These are phyloP conservation scores for Leptinotarsa juncta DNA, from an alignment of 2,888 invertebrate genomes.

Conservation along the genomic window DNA sequence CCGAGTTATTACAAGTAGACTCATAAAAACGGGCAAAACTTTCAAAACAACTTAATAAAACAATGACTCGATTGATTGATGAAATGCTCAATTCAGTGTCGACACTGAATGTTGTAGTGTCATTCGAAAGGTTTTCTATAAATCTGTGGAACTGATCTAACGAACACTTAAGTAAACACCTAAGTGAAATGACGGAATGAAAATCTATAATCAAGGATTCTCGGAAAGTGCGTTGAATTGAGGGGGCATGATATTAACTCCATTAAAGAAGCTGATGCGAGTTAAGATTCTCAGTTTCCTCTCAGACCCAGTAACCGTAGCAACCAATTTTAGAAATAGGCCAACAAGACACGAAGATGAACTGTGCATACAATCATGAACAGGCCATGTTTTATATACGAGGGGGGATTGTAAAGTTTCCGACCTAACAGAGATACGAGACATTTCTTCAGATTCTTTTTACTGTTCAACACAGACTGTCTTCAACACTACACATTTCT, in stretches of 20 bases:
- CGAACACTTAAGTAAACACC: neutral
- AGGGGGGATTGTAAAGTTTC: neutral
- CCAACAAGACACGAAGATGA: neutral
- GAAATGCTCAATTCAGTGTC: too few species aligned
- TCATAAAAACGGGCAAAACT: too few species aligned
- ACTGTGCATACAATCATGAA: neutral
- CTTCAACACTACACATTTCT: too few species aligned
- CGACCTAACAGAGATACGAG: too few species aligned
- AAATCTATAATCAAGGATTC: slow-evolving; percentile 2
- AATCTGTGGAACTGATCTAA: too few species aligned
- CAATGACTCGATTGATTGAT: too few species aligned
- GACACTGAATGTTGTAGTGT: too few species aligned
- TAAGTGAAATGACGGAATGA: neutral
- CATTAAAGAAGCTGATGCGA: neutral
- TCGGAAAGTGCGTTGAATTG: neutral
- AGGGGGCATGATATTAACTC: slow-evolving; percentile 2
- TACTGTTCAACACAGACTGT: too few species aligned
- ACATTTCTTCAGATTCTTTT: too few species aligned
- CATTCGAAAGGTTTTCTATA: too few species aligned
- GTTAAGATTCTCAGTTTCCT: slow-evolving; percentile 5
- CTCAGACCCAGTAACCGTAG: neutral
- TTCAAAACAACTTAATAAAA: too few species aligned
- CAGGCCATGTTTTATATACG: neutral
- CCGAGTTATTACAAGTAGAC: too few species aligned
- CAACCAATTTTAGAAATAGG: slow-evolving; percentile 14